Conservation (phyloP, 2,797 vertebrate species). For the Euthynnus affinis region DNA sequence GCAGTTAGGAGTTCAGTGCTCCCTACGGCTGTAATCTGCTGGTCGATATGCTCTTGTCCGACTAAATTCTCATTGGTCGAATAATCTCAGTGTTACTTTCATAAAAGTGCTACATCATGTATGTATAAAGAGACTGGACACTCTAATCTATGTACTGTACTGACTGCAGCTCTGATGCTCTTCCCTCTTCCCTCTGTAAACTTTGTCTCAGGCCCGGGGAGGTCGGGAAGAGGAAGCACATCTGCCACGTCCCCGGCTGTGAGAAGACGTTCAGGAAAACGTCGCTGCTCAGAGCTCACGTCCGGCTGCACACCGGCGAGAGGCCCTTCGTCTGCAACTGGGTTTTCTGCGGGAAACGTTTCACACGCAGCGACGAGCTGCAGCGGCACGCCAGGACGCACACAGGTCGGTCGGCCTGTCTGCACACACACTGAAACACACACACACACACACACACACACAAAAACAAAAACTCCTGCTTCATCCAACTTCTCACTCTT, state of each 20-base stretch:
- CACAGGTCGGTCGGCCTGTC: slow-evolving; percentile 89
- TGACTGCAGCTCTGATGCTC: too few relatives aligned
- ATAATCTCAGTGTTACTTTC: too few relatives aligned
- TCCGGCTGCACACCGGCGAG: slow-evolving; percentile 96
- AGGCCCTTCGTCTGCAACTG: slow-evolving; percentile 97
- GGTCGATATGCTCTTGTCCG: too few relatives aligned
- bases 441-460: neutral
- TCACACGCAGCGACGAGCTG: slow-evolving; percentile 96
- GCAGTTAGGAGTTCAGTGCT: neutral
- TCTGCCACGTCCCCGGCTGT: slow-evolving; percentile 96
- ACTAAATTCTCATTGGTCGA: too few relatives aligned
- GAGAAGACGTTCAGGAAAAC: slow-evolving; percentile 98
- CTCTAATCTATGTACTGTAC: too few relatives aligned
- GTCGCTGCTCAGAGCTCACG: slow-evolving; percentile 94
- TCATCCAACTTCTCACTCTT: too few relatives aligned
- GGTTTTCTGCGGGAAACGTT: slow-evolving; percentile 97
- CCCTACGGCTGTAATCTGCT: too few relatives aligned
- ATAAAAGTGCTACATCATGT: too few relatives aligned
- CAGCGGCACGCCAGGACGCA: slow-evolving; percentile 96
- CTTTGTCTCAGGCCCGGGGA: slow-evolving; percentile 96
- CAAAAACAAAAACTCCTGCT: neutral
- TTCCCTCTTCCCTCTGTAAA: too few relatives aligned
- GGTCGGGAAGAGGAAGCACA: slow-evolving; percentile 96
- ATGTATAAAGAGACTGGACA: too few relatives aligned
- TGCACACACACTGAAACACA: neutral